A percentile compares a stretch with the other conserved stretches of the same genome.
These are phyloP conservation scores for Epinephelus malabaricus DNA, from an alignment of 2,797 vertebrate species.

Conservation along the genomic window DNA sequence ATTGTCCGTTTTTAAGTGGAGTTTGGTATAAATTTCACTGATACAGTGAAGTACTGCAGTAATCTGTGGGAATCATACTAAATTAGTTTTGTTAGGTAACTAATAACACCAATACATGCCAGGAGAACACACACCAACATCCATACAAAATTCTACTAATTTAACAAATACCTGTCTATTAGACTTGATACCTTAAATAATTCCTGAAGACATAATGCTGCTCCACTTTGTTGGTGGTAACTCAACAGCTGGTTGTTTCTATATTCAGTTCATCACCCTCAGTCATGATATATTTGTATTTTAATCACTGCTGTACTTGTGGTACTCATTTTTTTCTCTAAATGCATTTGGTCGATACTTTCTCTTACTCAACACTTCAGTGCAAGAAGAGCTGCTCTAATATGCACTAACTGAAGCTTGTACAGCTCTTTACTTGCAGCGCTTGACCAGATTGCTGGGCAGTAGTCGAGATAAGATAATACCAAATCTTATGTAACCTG, in stretches of 20 bases:
- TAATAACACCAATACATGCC: background rate
- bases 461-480: no score
- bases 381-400: no score
- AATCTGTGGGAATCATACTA: background rate
- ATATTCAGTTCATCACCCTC: background rate
- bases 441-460: no score
- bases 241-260: background rate
- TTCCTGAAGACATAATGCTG: background rate
- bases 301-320: background rate
- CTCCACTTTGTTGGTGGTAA: background rate
- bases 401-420: no score
- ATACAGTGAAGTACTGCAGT: background rate
- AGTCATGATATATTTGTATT: background rate
- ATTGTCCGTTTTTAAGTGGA: background rate
- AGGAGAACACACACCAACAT: background rate
- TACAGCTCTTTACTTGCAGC: no score
- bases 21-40: background rate
- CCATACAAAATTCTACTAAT: no score
- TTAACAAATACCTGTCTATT: no score
- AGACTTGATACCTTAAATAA: background rate
- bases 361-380: no score
- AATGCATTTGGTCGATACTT: no score
- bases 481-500: no score
- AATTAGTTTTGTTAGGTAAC: background rate
- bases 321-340: background rate